These are phyloP conservation scores for Florisuga fusca DNA, from an alignment of 2,797 vertebrate genomes.

Conservation along the genomic window DNA sequence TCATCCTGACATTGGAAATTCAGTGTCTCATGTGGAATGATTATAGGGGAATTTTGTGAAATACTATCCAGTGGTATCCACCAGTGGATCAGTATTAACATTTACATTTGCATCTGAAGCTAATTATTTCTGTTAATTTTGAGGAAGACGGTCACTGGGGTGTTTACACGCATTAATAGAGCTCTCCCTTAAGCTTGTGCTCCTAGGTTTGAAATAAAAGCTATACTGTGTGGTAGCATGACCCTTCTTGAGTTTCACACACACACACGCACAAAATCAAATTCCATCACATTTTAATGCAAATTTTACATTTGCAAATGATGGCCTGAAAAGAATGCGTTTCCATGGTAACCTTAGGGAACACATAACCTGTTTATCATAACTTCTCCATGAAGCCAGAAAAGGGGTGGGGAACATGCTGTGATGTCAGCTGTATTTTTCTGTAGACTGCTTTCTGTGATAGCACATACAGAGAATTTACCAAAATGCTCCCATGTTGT, in stretches of 20 bases:
- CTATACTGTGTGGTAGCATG: conserved; percentile 71
- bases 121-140: conserved; percentile 66
- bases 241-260: conserved; percentile 78
- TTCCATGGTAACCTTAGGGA: conserved; percentile 83
- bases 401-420: conserved; percentile 64
- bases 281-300: conserved; percentile 83
- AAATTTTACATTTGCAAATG: conserved; percentile 85
- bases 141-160: conserved; percentile 70
- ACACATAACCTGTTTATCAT: conserved; percentile 83
- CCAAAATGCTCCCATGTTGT: background rate
- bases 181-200: conserved; percentile 53
- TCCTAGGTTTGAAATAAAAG: conserved; percentile 76
- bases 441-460: conserved; percentile 63
- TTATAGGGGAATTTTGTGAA: conserved; percentile 34
- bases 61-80: conserved; percentile 3
- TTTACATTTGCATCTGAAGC: conserved; percentile 54
- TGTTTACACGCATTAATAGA: conserved; percentile 78
- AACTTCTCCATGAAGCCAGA: conserved; percentile 77
- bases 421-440: conserved; percentile 77
- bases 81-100: conserved; percentile 41
- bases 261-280: conserved; percentile 75
- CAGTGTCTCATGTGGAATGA: background rate
- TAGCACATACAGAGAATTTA: conserved; percentile 54
- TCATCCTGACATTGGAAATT: conserved; percentile 25
- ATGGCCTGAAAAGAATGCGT: conserved; percentile 83